Percentiles rank a stretch among this genome's conserved stretches.
Conservation (phyloP, 2,888 invertebrate species). For the Lycocerus yunnanus region DNA sequence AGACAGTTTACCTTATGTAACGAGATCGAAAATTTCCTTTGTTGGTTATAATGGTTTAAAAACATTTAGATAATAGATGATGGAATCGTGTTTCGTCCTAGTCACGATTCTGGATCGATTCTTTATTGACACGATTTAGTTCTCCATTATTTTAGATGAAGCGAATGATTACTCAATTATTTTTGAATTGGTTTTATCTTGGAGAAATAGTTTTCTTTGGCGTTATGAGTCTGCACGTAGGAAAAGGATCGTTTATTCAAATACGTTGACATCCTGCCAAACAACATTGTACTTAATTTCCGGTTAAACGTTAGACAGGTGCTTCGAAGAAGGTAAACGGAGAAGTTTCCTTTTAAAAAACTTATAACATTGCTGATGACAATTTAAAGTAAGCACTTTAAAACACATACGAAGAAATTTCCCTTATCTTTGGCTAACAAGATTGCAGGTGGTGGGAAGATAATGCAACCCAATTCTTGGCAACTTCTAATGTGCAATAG, state of each 20-base stretch:
- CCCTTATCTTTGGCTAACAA: background rate
- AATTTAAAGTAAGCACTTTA: background rate
- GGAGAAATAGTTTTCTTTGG: background rate
- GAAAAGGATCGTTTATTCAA: background rate
- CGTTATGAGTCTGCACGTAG: background rate
- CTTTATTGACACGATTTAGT: conserved; percentile 18
- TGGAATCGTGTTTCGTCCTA: conserved; percentile 4
- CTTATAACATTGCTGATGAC: background rate
- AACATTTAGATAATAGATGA: background rate
- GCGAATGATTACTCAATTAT: conserved; percentile 3
- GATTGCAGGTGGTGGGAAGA: background rate
- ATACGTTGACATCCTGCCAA: conserved; percentile 2
- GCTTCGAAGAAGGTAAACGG: conserved; percentile 10
- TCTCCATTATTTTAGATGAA: background rate
- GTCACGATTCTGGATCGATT: conserved; percentile 26
- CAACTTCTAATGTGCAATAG: no score
- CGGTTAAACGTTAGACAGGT: background rate
- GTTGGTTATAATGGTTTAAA: background rate
- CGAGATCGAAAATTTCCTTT: background rate
- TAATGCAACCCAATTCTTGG: background rate
- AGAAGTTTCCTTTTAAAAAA: conserved; percentile 7
- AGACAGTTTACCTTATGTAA: background rate
- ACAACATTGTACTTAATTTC: background rate
- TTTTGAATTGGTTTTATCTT: background rate
- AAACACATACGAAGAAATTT: background rate